These are phyloP conservation scores for Spilarctia lutea DNA, from an alignment of 2,888 invertebrate genomes.

Conservation along the genomic window DNA sequence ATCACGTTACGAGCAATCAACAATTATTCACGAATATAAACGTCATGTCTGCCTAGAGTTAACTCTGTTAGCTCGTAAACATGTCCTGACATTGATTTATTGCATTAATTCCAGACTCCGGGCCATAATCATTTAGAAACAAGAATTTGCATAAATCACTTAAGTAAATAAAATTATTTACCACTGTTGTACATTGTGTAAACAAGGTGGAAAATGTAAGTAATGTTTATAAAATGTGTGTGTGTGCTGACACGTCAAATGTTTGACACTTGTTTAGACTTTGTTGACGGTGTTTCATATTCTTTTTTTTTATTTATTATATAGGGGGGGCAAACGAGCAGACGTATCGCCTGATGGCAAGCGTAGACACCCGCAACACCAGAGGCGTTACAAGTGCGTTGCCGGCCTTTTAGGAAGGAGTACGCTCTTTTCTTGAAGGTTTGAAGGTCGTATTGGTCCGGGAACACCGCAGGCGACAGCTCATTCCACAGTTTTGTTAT, in stretches of 20 bases:
- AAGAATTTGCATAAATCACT: constrained; percentile 70
- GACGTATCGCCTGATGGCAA: too few relatives aligned
- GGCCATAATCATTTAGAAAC: constrained; percentile 75
- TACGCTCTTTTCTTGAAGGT: too few relatives aligned
- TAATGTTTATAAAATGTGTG: constrained; percentile 37
- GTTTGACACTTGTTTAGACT: constrained; percentile 18
- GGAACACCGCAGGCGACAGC: too few relatives aligned
- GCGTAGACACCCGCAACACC: too few relatives aligned
- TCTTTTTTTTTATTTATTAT: too few relatives aligned
- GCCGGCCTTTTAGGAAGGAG: too few relatives aligned
- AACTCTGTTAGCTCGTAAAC: constrained; percentile 86
- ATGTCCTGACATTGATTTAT: constrained; percentile 84
- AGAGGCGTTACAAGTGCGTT: too few relatives aligned
- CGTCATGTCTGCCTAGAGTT: constrained; percentile 84
- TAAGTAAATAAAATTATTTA: constrained; percentile 55
- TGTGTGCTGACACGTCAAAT: constrained; percentile 31
- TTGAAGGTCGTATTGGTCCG: too few relatives aligned
- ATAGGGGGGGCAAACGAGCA: too few relatives aligned
- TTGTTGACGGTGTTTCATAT: too few relatives aligned
- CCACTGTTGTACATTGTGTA: constrained; percentile 33
- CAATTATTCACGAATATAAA: constrained; percentile 85
- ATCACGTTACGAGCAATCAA: constrained; percentile 70
- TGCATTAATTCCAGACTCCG: constrained; percentile 78
- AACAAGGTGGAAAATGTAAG: constrained; percentile 36
- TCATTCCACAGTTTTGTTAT: too few relatives aligned